Conservation (phyloP, 1,140 invertebrate genomes). For the Nephila pilipes region DNA sequence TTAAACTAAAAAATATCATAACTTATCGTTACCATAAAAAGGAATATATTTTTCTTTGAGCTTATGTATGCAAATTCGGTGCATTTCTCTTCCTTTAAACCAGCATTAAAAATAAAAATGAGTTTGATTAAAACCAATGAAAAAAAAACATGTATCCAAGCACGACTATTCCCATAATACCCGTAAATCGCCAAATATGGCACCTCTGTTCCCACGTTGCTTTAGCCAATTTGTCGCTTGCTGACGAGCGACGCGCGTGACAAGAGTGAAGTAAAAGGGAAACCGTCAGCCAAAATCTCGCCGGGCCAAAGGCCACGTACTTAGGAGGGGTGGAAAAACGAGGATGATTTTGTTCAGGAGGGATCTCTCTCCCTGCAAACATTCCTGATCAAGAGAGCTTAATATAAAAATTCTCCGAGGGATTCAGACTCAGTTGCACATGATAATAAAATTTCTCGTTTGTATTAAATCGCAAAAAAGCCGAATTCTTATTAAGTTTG, state of each 20-base stretch:
- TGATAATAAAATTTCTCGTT: not conserved
- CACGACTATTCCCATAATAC: not conserved
- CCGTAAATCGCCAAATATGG: conserved; percentile 51
- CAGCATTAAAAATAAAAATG: too few relatives aligned
- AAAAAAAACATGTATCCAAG: not conserved
- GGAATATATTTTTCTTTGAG: too few relatives aligned
- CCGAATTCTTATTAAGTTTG: not conserved
- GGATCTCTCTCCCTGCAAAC: not conserved
- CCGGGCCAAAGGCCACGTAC: conserved; percentile 68
- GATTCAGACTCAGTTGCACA: not conserved
- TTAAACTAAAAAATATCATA: too few relatives aligned
- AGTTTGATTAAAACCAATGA: not conserved
- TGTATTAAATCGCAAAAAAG: not conserved
- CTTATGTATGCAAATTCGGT: too few relatives aligned
- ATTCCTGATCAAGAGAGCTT: not conserved
- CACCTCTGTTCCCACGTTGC: not conserved
- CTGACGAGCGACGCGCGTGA: conserved; percentile 70
- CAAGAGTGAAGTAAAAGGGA: conserved; percentile 67
- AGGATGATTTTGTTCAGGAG: conserved; percentile 28
- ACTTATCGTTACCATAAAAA: too few relatives aligned
- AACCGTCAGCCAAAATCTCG: conserved; percentile 72
- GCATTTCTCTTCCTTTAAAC: too few relatives aligned
- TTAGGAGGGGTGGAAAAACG: not conserved
- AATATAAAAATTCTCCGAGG: conserved; percentile 25
- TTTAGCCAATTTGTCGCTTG: conserved; percentile 68